Percentiles rank a stretch among this genome's conserved stretches.
These are phyloP conservation scores for Eulemur rubriventer DNA, from an alignment of 2,797 vertebrate species.

Conservation along the genomic window DNA sequence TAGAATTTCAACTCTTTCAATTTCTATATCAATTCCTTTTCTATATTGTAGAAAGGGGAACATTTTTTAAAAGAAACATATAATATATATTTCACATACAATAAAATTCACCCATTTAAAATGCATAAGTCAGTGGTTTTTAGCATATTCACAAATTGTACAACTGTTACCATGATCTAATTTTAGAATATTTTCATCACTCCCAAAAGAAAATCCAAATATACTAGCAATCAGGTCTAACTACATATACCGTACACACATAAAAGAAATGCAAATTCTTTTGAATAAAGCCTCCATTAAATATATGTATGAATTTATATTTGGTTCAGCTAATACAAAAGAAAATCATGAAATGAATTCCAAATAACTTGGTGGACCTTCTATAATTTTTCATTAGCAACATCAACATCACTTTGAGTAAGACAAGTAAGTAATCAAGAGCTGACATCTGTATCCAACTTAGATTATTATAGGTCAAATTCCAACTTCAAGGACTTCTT, in stretches of 20 bases:
- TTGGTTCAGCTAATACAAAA: neutral
- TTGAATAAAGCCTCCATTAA: neutral
- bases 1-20: neutral
- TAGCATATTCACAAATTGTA: neutral
- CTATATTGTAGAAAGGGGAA: neutral
- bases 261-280: neutral
- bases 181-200: slow-evolving; percentile 34
- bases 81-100: neutral
- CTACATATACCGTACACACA: neutral
- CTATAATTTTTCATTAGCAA: neutral
- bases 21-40: neutral
- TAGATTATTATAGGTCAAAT: neutral
- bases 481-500: neutral
- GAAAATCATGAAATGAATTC: neutral
- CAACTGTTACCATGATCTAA: neutral
- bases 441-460: neutral
- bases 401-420: neutral
- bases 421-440: neutral
- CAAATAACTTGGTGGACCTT: neutral
- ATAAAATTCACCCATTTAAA: neutral
- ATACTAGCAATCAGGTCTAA: neutral
- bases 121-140: neutral
- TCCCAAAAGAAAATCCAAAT: neutral
- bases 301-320: neutral
- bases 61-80: neutral